These are phyloP conservation scores for Pyrgilauda ruficollis DNA, from an alignment of 2,113 vertebrate species.

Conservation along the genomic window DNA sequence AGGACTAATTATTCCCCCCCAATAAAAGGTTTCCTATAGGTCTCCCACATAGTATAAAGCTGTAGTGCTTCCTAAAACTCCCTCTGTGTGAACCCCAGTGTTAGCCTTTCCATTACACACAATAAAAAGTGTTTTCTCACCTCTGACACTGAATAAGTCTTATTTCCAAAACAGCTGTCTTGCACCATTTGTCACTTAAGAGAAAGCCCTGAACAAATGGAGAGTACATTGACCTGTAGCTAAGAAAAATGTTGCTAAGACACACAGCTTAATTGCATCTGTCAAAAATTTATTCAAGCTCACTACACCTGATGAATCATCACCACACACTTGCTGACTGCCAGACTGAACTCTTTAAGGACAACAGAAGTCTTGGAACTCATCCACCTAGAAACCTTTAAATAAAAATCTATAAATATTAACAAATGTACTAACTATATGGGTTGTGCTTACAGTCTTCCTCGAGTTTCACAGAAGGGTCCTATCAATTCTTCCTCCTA, in stretches of 20 bases:
- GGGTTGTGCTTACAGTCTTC: background rate
- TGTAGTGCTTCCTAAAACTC: background rate
- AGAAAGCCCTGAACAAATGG: conserved; percentile 36
- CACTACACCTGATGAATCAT: conserved; percentile 44
- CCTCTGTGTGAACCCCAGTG: background rate
- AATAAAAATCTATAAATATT: background rate
- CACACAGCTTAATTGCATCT: conserved; percentile 35
- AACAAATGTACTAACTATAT: background rate
- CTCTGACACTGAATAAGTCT: background rate
- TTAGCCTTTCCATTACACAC: background rate
- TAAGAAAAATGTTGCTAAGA: conserved; percentile 53
- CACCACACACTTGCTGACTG: background rate
- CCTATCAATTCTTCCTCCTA: background rate
- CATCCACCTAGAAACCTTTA: background rate
- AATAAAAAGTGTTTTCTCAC: conserved; percentile 32
- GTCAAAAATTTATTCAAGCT: conserved; percentile 33
- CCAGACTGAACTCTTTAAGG: background rate
- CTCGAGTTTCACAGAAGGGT: background rate
- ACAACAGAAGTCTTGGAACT: conserved; percentile 7
- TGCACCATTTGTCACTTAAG: conserved; percentile 6
- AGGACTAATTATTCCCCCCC: background rate
- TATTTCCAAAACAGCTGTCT: conserved; percentile 23
- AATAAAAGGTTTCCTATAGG: background rate
- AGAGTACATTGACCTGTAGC: conserved; percentile 17
- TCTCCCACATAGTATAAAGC: background rate